Percentiles rank a stretch among this genome's conserved stretches.
Conservation (phyloP, 2,797 vertebrate species). For the Simalia tracyae region DNA sequence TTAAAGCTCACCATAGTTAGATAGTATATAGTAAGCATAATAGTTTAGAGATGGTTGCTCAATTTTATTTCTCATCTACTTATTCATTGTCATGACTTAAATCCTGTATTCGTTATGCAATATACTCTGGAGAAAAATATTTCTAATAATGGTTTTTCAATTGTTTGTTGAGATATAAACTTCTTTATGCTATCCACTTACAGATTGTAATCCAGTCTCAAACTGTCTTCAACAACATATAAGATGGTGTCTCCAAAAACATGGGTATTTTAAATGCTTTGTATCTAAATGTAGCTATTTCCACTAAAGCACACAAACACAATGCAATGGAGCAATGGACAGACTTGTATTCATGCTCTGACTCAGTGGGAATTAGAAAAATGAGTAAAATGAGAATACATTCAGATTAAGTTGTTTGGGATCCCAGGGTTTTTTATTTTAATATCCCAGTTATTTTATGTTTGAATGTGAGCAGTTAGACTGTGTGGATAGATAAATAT, state of each 20-base stretch:
- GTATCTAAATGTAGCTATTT: not conserved
- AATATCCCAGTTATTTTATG: not conserved
- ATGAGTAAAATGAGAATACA: not conserved
- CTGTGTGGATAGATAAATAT: not conserved
- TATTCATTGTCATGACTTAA: not conserved
- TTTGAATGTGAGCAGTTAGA: not conserved
- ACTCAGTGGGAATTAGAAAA: not conserved
- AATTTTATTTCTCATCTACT: not conserved
- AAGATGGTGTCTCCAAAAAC: not conserved
- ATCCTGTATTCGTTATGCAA: not conserved
- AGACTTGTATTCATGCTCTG: not conserved
- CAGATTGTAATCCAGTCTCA: not conserved
- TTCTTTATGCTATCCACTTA: not conserved
- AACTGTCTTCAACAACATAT: not conserved
- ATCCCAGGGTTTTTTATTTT: not conserved
- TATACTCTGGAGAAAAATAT: not conserved
- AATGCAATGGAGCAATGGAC: not conserved
- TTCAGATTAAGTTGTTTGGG: not conserved
- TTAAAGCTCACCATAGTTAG: not conserved
- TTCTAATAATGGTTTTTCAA: not conserved
- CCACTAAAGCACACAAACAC: not conserved
- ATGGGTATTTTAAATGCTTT: not conserved
- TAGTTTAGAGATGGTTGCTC: not conserved
- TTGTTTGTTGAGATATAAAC: not conserved
- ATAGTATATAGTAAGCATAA: not conserved